phyloP scores from a whole-genome alignment of 2,113 vertebrate species.

The Trichomycterus rosablanca region DNA sequence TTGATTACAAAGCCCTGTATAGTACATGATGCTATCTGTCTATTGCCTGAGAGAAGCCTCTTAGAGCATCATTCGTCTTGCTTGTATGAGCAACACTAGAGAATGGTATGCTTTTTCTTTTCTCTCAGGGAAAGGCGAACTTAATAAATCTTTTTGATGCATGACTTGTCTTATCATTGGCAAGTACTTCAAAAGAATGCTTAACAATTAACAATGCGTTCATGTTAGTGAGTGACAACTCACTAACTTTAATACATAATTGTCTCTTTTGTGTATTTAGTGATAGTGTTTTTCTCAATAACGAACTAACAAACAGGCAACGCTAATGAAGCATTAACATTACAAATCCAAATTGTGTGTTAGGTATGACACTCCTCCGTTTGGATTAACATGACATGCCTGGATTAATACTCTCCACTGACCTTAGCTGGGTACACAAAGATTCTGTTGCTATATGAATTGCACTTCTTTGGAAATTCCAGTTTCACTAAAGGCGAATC shows the following conservation, averaged over 20 bases:
- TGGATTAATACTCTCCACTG: conserved; percentile 34
- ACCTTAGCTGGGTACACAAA: conserved; percentile 27
- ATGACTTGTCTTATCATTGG: conserved; percentile 39
- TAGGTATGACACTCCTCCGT: too few species aligned
- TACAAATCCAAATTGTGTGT: too few species aligned
- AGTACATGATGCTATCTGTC: conserved; percentile 38
- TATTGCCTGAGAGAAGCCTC: conserved; percentile 34
- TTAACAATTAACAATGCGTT: conserved; percentile 20
- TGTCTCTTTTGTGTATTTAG: too few species aligned
- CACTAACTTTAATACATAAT: background rate
- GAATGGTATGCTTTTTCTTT: conserved; percentile 32
- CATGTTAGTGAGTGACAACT: background rate
- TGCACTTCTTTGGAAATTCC: conserved; percentile 26
- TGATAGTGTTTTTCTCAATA: too few species aligned
- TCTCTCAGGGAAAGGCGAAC: conserved; percentile 34
- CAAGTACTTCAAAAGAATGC: conserved; percentile 26
- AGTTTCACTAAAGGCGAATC: conserved; percentile 16
- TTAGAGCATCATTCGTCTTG: conserved; percentile 42
- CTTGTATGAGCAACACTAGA: conserved; percentile 31
- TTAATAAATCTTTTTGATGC: conserved; percentile 46
- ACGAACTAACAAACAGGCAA: too few species aligned
- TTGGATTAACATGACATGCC: too few species aligned
- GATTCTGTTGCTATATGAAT: conserved; percentile 10
- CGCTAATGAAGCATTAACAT: too few species aligned
- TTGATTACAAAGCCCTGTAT: conserved; percentile 41